phyloP scores from a whole-genome alignment of 1,140 invertebrate genomes.

The Dendroctonus valens region DNA sequence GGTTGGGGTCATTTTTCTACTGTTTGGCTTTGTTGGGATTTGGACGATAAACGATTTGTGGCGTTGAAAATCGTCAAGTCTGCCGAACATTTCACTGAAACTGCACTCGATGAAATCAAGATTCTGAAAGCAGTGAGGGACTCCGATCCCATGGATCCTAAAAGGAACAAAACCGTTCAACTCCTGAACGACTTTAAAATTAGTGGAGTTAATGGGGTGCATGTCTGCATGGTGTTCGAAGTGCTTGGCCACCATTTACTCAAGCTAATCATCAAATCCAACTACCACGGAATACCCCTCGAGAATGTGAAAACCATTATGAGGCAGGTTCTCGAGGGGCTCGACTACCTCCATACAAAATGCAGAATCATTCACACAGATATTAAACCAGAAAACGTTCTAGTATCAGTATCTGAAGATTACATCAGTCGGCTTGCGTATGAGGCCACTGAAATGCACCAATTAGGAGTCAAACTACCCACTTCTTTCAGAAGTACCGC shows the following conservation, averaged over 20 bases:
- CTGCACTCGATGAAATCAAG: constrained; percentile 98
- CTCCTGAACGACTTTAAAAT: constrained; percentile 98
- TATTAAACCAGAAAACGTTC: constrained; percentile 99
- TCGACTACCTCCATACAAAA: constrained; percentile 96
- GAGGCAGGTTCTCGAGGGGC: constrained; percentile 91
- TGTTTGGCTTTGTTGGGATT: constrained; percentile 97
- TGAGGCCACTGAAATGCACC: constrained; percentile 86
- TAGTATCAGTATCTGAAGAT: constrained; percentile 83
- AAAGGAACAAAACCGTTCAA: constrained; percentile 94
- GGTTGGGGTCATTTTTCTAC: constrained; percentile 99
- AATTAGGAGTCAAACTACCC: constrained; percentile 85
- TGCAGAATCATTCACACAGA: constrained; percentile 99
- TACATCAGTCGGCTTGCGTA: constrained; percentile 87
- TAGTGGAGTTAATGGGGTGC: constrained; percentile 91
- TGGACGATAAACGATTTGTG: constrained; percentile 89
- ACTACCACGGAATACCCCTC: constrained; percentile 95
- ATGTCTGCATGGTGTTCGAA: constrained; percentile 99
- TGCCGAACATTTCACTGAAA: constrained; percentile 96
- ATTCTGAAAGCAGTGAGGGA: constrained; percentile 91
- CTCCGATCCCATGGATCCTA: constrained; percentile 84
- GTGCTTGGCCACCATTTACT: constrained; percentile 96
- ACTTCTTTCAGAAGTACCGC: constrained; percentile 89
- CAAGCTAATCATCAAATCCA: constrained; percentile 96
- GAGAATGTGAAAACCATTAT: constrained; percentile 94
- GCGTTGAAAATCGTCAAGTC: constrained; percentile 99